Evolutionary conservation across 2,113 vertebrate species (phyloP).

Genomic region (Hyla sarda): DNA sequence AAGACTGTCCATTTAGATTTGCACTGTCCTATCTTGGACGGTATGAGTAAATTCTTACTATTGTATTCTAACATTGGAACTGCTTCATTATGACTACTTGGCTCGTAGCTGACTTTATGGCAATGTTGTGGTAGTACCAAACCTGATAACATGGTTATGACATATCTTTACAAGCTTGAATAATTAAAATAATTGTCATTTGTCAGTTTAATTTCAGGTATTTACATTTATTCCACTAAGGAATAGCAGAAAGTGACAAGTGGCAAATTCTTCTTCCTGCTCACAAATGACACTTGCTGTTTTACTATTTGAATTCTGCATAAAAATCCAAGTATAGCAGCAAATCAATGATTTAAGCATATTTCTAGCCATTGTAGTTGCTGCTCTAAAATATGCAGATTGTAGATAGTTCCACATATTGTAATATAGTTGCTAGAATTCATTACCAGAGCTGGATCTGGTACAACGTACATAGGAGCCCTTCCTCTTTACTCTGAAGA

Average conservation of each 20-base stretch:
- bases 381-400: background rate
- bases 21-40: too few relatives aligned
- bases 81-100: background rate
- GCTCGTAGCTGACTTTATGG: background rate
- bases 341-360: background rate
- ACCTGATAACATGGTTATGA: background rate
- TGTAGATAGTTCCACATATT: background rate
- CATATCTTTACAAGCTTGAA: background rate
- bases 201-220: background rate
- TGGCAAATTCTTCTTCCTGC: background rate
- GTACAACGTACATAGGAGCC: background rate
- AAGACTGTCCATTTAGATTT: too few relatives aligned
- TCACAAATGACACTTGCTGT: background rate
- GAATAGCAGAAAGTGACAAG: background rate
- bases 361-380: background rate
- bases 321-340: background rate
- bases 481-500: background rate
- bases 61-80: too few relatives aligned
- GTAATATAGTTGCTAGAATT: background rate
- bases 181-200: background rate
- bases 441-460: background rate
- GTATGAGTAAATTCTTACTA: too few relatives aligned
- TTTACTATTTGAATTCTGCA: background rate
- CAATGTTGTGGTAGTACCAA: too few relatives aligned
- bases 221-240: background rate